phyloP scores from a whole-genome alignment of 2,113 vertebrate genomes.

The Sorex fumeus region DNA sequence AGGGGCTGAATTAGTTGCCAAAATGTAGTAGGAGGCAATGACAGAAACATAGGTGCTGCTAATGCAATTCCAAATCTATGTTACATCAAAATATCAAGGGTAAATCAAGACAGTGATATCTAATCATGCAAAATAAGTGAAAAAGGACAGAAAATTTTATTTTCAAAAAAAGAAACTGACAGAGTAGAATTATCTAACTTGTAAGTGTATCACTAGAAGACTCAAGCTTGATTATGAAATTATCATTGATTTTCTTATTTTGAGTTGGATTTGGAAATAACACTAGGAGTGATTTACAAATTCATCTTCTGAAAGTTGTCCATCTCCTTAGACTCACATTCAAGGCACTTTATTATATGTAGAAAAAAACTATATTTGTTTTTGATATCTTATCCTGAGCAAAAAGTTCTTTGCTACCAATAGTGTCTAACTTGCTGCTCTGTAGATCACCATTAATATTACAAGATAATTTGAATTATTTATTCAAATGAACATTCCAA shows the following conservation, averaged over 20 bases:
- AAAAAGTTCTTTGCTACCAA: neutral
- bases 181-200: constrained; percentile 69
- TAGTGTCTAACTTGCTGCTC: neutral
- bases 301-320: constrained; percentile 50
- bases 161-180: constrained; percentile 76
- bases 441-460: neutral
- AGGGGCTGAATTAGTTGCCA: neutral
- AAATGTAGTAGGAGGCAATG: neutral
- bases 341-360: constrained; percentile 43
- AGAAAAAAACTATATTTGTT: constrained; percentile 28
- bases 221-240: constrained; percentile 75
- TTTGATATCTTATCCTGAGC: neutral
- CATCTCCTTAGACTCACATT: constrained; percentile 32
- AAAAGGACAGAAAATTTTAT: constrained; percentile 60
- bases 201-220: constrained; percentile 71
- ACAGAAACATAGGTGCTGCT: neutral
- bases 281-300: constrained; percentile 53
- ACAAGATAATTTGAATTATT: neutral
- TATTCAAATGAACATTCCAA: neutral
- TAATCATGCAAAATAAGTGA: constrained; percentile 61
- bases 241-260: constrained; percentile 75
- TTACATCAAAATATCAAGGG: constrained; percentile 42
- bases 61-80: constrained; percentile 31
- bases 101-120: constrained; percentile 57
- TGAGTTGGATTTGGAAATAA: constrained; percentile 77